Percentiles rank a stretch among this genome's conserved stretches.
These are phyloP conservation scores for Zosterops japonicus DNA, from an alignment of 2,113 vertebrate genomes.

Conservation along the genomic window DNA sequence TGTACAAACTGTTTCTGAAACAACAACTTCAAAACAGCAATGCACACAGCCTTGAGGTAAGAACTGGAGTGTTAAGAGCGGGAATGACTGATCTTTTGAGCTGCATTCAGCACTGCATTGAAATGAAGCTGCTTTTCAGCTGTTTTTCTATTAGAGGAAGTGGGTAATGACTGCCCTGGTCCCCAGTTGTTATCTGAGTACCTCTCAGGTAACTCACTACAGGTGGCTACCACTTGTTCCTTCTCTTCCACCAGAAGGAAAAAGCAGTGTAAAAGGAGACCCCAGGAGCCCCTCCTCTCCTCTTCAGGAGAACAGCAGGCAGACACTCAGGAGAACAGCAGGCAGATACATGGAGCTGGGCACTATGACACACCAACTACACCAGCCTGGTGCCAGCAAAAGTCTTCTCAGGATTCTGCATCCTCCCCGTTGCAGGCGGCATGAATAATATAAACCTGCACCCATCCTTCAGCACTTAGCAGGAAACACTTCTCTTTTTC, in stretches of 20 bases:
- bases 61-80: neutral
- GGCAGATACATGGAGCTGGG: neutral
- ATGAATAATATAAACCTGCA: neutral
- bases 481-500: neutral
- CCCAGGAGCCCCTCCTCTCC: neutral
- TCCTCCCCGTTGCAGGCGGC: fast-evolving
- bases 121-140: neutral
- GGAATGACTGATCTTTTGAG: neutral
- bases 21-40: neutral
- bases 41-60: neutral
- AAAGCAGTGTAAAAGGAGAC: neutral
- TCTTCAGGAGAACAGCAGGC: neutral
- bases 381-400: neutral
- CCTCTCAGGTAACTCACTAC: neutral
- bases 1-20: neutral
- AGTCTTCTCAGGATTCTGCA: neutral
- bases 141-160: neutral
- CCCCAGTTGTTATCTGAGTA: neutral
- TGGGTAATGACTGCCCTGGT: neutral
- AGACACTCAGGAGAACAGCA: neutral
- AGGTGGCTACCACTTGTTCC: neutral
- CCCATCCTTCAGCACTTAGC: neutral
- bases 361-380: neutral
- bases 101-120: neutral
- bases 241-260: neutral